A percentile compares a stretch with the other conserved stretches of the same genome.
phyloP scores from a whole-genome alignment of 2,888 invertebrate genomes.

The Eurytoma adleriae region DNA sequence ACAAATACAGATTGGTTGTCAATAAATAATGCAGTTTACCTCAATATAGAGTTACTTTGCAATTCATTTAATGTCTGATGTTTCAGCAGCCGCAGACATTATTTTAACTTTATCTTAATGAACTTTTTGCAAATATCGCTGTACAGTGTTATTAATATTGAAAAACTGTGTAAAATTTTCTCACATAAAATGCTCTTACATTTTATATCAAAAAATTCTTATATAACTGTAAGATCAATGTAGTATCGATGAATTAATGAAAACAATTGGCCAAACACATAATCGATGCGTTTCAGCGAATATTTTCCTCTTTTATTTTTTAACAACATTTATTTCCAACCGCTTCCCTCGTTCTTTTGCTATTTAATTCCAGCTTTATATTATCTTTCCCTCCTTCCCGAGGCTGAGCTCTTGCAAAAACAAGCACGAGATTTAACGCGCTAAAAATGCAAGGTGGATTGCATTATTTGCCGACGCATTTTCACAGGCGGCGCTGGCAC shows the following conservation, averaged over 20 bases:
- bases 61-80: no score
- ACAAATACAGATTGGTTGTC: no score
- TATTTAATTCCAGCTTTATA: constrained; percentile 23
- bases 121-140: not conserved
- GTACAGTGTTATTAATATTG: constrained; percentile 17
- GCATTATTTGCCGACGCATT: constrained; percentile 19
- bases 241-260: not conserved
- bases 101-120: no score
- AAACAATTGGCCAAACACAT: not conserved
- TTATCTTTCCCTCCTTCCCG: not conserved
- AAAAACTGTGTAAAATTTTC: not conserved
- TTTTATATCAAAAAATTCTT: constrained; percentile 3
- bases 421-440: constrained; percentile 10
- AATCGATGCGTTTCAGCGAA: not conserved
- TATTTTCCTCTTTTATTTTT: not conserved
- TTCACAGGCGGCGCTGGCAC: not conserved
- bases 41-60: no score
- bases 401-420: not conserved
- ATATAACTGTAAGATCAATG: not conserved
- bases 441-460: constrained; percentile 23
- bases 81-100: no score
- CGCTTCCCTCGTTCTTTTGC: not conserved
- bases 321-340: not conserved
- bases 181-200: not conserved
- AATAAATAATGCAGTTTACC: no score